Conservation (phyloP, 2,113 vertebrate genomes). For the Penelope pileata region DNA sequence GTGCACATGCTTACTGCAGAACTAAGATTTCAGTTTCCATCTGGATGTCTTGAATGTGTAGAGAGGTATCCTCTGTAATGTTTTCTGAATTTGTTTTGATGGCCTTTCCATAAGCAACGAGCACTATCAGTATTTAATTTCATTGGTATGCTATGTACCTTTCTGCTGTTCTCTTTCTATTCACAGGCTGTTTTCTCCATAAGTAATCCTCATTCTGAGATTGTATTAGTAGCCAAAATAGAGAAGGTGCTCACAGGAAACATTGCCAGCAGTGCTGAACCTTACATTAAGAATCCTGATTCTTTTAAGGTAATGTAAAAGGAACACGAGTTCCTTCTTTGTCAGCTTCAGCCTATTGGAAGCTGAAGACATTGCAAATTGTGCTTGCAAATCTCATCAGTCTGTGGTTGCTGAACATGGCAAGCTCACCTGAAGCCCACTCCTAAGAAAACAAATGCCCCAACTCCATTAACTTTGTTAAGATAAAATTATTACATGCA, state of each 20-base stretch:
- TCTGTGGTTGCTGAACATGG: neutral
- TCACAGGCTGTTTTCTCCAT: slow-evolving; percentile 93
- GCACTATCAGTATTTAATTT: neutral
- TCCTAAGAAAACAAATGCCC: neutral
- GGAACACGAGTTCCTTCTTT: neutral
- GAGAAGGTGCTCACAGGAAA: slow-evolving; percentile 97
- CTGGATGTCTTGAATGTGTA: neutral
- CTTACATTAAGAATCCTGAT: slow-evolving; percentile 96
- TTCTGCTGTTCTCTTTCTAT: slow-evolving; percentile 7
- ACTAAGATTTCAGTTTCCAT: neutral
- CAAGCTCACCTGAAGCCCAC: neutral
- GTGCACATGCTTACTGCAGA: neutral
- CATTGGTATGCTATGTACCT: neutral
- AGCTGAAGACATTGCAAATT: neutral
- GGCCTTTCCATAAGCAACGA: neutral
- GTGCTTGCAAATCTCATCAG: neutral
- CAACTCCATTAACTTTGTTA: neutral
- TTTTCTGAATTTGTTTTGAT: neutral
- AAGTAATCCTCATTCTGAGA: slow-evolving; percentile 92
- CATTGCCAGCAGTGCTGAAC: slow-evolving; percentile 89
- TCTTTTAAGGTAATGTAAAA: slow-evolving; percentile 89
- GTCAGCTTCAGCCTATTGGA: neutral
- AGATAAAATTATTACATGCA: neutral
- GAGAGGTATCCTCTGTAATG: neutral
- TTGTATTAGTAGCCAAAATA: slow-evolving; percentile 92